Evolutionary conservation across 2,888 invertebrate species (phyloP).

Genomic region (Phaonia tiefii): DNA sequence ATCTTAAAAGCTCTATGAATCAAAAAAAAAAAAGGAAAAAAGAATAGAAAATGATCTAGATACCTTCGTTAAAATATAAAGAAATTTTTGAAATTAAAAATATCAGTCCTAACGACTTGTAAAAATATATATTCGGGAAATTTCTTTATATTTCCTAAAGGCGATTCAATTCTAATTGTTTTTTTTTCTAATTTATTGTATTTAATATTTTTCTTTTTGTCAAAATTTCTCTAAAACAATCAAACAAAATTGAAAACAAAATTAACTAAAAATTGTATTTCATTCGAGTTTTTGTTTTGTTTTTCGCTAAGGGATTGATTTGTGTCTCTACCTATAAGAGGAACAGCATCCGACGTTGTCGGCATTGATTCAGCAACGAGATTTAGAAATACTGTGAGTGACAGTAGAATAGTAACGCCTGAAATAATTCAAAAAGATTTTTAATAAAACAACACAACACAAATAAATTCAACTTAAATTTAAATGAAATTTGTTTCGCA

Average conservation of each 20-base stretch:
- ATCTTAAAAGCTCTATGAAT: constrained; percentile 21
- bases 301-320: constrained; percentile 39
- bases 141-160: constrained; percentile 48
- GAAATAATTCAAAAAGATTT: constrained; percentile 81
- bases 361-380: constrained; percentile 98
- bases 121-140: too few species aligned
- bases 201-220: constrained; percentile 54
- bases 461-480: constrained; percentile 64
- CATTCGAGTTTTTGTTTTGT: constrained; percentile 58
- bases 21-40: constrained; percentile 41
- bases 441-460: constrained; percentile 73
- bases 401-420: constrained; percentile 98
- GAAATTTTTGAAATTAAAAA: too few species aligned
- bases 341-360: constrained; percentile 91
- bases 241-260: constrained; percentile 27
- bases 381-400: constrained; percentile 98
- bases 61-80: neutral
- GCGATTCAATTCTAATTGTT: constrained; percentile 44
- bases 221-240: constrained; percentile 29
- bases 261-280: constrained; percentile 38
- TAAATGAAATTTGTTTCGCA: constrained; percentile 8
- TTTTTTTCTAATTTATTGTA: constrained; percentile 50
- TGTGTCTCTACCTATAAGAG: constrained; percentile 87
- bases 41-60: too few species aligned
- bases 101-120: too few species aligned